Evolutionary conservation across 2,797 vertebrate genomes (phyloP).

Genomic region (Phataginus tetradactyla): DNA sequence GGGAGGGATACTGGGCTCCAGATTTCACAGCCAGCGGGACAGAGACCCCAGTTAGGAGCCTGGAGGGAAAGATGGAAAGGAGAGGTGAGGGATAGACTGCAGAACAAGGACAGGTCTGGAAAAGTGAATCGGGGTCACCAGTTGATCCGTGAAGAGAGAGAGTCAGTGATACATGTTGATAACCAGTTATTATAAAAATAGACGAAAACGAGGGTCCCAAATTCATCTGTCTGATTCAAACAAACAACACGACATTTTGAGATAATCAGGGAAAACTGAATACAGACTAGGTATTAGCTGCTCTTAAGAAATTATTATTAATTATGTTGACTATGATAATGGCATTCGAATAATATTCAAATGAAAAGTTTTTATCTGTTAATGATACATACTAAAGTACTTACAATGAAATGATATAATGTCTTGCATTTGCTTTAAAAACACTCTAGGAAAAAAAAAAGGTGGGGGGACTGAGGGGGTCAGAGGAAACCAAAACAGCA

Average conservation of each 20-base stretch:
- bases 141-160: neutral
- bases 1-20: neutral
- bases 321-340: constrained; percentile 34
- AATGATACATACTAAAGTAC: constrained; percentile 43
- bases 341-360: constrained; percentile 27
- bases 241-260: constrained; percentile 12
- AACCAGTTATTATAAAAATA: neutral
- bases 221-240: neutral
- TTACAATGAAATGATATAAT: constrained; percentile 62
- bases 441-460: constrained; percentile 27
- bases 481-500: neutral
- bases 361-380: constrained; percentile 72
- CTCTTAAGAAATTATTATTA: constrained; percentile 60
- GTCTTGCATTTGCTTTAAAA: constrained; percentile 69
- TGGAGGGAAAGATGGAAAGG: neutral
- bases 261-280: constrained; percentile 49
- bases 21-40: neutral
- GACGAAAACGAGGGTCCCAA: neutral
- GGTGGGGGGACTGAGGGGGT: neutral
- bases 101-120: neutral
- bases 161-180: neutral
- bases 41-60: neutral
- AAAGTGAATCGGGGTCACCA: neutral
- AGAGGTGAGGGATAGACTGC: neutral
- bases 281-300: neutral